Evolutionary conservation across 2,113 vertebrate species (phyloP).

Genomic region (Oostethus manadensis): DNA sequence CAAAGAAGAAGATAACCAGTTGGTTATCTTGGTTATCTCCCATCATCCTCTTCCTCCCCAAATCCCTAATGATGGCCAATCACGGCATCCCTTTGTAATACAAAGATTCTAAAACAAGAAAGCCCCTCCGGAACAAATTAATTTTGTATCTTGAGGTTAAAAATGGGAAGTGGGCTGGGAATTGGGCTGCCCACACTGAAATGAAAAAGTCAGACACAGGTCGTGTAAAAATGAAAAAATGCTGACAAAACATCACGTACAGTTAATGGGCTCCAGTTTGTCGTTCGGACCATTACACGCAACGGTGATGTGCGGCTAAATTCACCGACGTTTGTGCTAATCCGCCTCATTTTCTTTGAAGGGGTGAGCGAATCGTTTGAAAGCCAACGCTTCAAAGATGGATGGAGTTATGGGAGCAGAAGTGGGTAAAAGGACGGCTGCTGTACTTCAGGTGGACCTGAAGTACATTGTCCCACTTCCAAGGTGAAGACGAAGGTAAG

Average conservation of each 20-base stretch:
- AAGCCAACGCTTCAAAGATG: conserved; percentile 67
- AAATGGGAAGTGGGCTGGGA: no score
- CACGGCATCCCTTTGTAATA: no score
- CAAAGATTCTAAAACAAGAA: no score
- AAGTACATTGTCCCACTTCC: conserved; percentile 32
- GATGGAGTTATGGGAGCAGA: conserved; percentile 49
- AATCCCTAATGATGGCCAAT: no score
- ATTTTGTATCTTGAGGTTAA: no score
- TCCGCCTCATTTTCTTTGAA: conserved; percentile 74
- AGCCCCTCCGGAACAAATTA: no score
- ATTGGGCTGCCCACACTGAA: no score
- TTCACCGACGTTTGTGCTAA: conserved; percentile 73
- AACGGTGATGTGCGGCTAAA: conserved; percentile 52
- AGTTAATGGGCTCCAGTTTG: conserved; percentile 53
- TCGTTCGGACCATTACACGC: conserved; percentile 49
- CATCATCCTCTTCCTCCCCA: no score
- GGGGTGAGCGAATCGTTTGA: conserved; percentile 55
- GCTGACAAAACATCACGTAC: conserved; percentile 35
- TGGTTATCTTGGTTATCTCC: no score
- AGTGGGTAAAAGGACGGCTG: not conserved
- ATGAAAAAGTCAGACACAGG: no score
- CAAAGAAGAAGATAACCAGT: no score
- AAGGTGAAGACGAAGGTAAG: conserved; percentile 38
- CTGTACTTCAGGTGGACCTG: conserved; percentile 17
- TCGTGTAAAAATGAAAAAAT: conserved; percentile 11